A percentile compares a stretch with the other conserved stretches of the same genome.
These are phyloP conservation scores for Aplysia californica DNA, from an alignment of 1,140 invertebrate species.

Conservation along the genomic window DNA sequence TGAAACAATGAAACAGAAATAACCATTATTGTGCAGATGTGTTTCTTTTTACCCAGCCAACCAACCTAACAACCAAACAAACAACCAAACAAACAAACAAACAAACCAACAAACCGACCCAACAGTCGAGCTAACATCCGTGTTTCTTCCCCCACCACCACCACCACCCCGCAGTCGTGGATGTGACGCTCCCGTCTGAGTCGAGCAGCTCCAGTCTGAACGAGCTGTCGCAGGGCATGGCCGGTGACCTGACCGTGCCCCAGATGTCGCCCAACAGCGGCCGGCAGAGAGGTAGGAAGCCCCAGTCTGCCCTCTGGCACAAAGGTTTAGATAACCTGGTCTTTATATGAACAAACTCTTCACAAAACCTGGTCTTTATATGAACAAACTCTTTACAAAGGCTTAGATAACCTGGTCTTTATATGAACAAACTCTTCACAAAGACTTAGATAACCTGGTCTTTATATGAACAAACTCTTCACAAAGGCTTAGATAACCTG, in stretches of 20 bases:
- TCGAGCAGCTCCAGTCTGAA: constrained; percentile 35
- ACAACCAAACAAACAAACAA: too few relatives aligned
- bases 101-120: too few relatives aligned
- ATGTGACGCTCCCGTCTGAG: constrained; percentile 30
- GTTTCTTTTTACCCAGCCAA: too few relatives aligned
- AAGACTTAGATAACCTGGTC: constrained; percentile 48
- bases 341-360: constrained; percentile 43
- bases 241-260: constrained; percentile 23
- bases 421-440: constrained; percentile 37
- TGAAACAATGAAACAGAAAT: too few relatives aligned
- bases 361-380: neutral
- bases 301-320: constrained; percentile 52
- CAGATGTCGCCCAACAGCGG: constrained; percentile 40
- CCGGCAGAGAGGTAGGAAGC: constrained; percentile 54
- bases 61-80: too few relatives aligned
- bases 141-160: too few relatives aligned
- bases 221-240: constrained; percentile 31
- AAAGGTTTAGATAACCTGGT: constrained; percentile 52
- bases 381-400: constrained; percentile 44
- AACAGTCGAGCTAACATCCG: too few relatives aligned
- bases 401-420: neutral
- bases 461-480: constrained; percentile 35
- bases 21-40: too few relatives aligned
- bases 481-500: too few relatives aligned
- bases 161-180: constrained; percentile 23